Base-by-base conservation (phyloP, 2,888 invertebrate genomes). In the Blera fallax region DNA sequence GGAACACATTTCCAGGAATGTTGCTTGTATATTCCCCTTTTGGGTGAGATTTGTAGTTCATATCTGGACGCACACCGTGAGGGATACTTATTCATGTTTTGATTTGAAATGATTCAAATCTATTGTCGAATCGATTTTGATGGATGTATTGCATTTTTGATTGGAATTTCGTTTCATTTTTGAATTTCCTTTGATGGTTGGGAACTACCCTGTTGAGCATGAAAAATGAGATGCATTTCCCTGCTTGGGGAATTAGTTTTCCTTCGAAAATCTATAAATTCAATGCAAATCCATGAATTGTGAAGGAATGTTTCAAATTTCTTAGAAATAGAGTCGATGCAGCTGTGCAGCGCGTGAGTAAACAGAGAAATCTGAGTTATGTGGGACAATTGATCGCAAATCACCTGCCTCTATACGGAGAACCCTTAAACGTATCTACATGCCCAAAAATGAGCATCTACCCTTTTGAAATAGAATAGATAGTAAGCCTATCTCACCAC, bases 151-250 rank as follows among this genome's bases (percentile, higher is more conserved):
- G 24, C 21, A 50, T 48, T 48, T 72, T 72, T 52, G 40, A 52
- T 52, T 27, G 52, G 34, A 58, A 29, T 54, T 54, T n/a, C 10
- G 14, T 58, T 58, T 58, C 18, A 7, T 40, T 14, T 14, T 62
- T 10, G 52, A 50, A 37, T 27, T 62, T 62, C 11, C n/a, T 34
- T 48, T 58, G 48, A 60, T 3, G 14, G 18, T 7, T 45, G n/a
- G n/a, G n/a, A n/a, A 50, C 21, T 65, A n/a, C 48, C 64, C 48
- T 65, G 21, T 34, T 32, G 64, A 48, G 27, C 14, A 40, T 60
- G 58, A 58, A 21, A 24, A 56, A 60, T 60, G 73, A 73, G 27
- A 62, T 52, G 14, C 50, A 62, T 56, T 65, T 34, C 54, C 32
- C n/a, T 45, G 16, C 16, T 24, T 1, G 11, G 34, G 40, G 40